These are phyloP conservation scores for Lypha dubia DNA, from an alignment of 2,888 invertebrate species.

Conservation along the genomic window DNA sequence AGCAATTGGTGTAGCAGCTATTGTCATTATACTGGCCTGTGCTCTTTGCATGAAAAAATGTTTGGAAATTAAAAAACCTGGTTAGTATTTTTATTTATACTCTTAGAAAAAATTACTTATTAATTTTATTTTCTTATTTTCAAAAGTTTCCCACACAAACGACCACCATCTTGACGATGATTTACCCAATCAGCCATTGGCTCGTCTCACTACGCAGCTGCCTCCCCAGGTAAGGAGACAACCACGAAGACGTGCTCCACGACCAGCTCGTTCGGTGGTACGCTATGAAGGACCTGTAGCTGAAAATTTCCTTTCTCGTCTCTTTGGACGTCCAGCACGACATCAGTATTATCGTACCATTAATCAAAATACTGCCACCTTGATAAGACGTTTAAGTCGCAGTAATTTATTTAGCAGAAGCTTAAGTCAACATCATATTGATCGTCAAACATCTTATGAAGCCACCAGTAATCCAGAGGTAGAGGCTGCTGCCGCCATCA, in stretches of 20 bases:
- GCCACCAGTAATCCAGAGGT: slow-evolving; percentile 57
- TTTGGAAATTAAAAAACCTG: slow-evolving; percentile 73
- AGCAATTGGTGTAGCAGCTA: slow-evolving; percentile 77
- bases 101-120: background rate
- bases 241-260: slow-evolving; percentile 71
- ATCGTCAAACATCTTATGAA: slow-evolving; percentile 71
- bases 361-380: slow-evolving; percentile 81
- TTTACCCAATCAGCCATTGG: slow-evolving; percentile 42
- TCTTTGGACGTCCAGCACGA: slow-evolving; percentile 81
- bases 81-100: background rate
- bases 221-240: slow-evolving; percentile 73
- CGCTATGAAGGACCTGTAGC: slow-evolving; percentile 60
- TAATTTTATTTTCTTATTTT: background rate
- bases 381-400: slow-evolving; percentile 82
- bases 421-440: slow-evolving; percentile 75
- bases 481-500: background rate
- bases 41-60: slow-evolving; percentile 78
- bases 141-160: background rate
- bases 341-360: slow-evolving; percentile 81
- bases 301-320: slow-evolving; percentile 80
- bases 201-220: slow-evolving; percentile 72
- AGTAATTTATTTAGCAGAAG: slow-evolving; percentile 81
- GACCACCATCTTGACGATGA: slow-evolving; percentile 1
- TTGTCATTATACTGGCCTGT: slow-evolving; percentile 77
- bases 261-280: slow-evolving; percentile 44